A percentile compares a stretch with the other conserved stretches of the same genome.
Conservation (phyloP, 2,797 vertebrate genomes). For the Darevskia mixta region DNA sequence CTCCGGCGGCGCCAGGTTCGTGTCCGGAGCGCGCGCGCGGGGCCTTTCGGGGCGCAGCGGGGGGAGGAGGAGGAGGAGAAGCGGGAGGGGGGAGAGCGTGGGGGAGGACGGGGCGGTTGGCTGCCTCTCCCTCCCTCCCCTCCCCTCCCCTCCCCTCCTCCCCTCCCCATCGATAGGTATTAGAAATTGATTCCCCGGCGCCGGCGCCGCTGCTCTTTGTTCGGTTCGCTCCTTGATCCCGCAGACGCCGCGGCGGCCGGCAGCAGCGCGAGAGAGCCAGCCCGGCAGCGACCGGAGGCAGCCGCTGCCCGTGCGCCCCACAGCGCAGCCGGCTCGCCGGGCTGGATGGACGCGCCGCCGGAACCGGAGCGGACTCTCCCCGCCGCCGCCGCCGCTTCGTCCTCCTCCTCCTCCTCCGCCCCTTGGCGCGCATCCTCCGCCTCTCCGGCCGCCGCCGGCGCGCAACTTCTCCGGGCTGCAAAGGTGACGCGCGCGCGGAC, state of each 20-base stretch:
- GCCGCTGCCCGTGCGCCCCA: conserved; percentile 50
- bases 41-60: conserved; percentile 20
- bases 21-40: conserved; percentile 53
- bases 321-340: not conserved
- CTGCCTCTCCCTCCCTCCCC: conserved; percentile 28
- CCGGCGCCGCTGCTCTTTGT: conserved; percentile 92
- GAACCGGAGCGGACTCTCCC: conserved; percentile 1
- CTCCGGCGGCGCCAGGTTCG: conserved; percentile 96
- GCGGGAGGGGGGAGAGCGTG: not conserved
- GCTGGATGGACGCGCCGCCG: conserved; percentile 14
- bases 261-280: conserved; percentile 73
- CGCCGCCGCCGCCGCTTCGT: not conserved
- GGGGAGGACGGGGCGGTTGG: not conserved
- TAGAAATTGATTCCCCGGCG: conserved; percentile 90
- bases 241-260: conserved; percentile 73
- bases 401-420: not conserved
- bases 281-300: conserved; percentile 24
- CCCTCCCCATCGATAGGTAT: conserved; percentile 90
- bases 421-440: not conserved
- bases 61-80: not conserved
- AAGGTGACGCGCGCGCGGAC: conserved; percentile 32
- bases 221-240: conserved; percentile 94
- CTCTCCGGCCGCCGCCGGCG: conserved; percentile 32
- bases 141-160: conserved; percentile 34
- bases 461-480: conserved; percentile 65